Evolutionary conservation across 2,797 vertebrate genomes (phyloP), one percentile per base, ranked within the genome.

Genomic region (Sarcophilus harrisii): DNA sequence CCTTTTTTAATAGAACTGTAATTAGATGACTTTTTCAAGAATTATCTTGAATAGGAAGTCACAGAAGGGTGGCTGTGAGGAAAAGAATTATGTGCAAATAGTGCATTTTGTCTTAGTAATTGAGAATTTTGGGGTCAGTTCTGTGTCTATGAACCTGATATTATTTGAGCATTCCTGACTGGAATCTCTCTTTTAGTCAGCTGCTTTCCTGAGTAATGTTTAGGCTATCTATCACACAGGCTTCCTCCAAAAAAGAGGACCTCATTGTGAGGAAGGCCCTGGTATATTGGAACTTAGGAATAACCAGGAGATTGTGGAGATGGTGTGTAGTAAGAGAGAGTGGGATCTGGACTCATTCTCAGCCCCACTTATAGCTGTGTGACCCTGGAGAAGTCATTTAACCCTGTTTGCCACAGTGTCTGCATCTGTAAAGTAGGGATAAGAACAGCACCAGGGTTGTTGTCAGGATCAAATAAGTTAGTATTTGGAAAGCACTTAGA

Each of bases 141-240:
- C 57, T 29, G 28, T 30, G 1, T 5, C 3, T 21, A 0, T 2
- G n/a, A 73, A 18, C 38, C n/a, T 13, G 24, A 38, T 21, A 62
- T 89, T 52, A 91, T 91, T 2, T 24, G 32, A 81, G 55, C 52
- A 73, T 66, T 92, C 30, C 60, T 21, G 57, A 28, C 52, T 66
- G 30, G 60, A 32, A 1, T 1, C 27, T 38, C 93, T 92, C 0
- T 0, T 16, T n/a, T 9, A 12, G 0, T 27, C 32, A n/a, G 49
- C 4, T 30, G 8, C 59, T 57, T 81, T 55, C 18, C 12, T 45
- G 0, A 14, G 8, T 10, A 55, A 55, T 55, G 54, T 5, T n/a
- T 32, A 27, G 38, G 38, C 57, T 0, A 1, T 60, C 91, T 62
- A 5, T 92, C 28, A 90, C 32, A 24, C 14, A 18, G 92, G 32